Base-by-base conservation (phyloP, 2,797 vertebrate genomes). In the Zalophus californianus region DNA sequence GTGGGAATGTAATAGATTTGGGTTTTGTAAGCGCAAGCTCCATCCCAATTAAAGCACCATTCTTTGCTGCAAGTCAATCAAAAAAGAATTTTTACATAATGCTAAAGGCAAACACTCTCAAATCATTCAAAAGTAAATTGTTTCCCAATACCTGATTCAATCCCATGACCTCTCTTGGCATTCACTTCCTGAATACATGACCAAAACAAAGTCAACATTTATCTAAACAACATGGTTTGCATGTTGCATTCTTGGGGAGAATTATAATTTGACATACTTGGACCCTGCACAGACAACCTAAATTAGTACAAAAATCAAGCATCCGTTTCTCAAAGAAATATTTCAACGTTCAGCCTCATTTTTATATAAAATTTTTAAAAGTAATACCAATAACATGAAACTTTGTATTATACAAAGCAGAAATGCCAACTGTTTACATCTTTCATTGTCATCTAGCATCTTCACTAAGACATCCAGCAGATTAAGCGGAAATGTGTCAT, bases 1-100 rank as follows among this genome's bases (percentile, higher is more conserved):
- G 4, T 48, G 6, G 60, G 12, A 93, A 35, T 48, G 27, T 38
- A 64, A 88, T 10, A 44, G 12, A 54, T 58, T 25, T 68, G 60
- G 72, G 48, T 41, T 48, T 95, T 86, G 29, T 73, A 93, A 95
- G 48, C 12, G 3, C n/a, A 80, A 44, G 44, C 50, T 83, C 60
- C 29, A 90, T 97, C 54, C 58, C 92, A 77, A 77, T 85, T 54
- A 84, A 97, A 70, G 72, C 44, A 72, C n/a, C 68, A 78, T 82
- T 75, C 58, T 27, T 60, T 23, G 35, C 23, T 52, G 7, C 58
- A 85, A 80, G 50, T 89, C 41, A 23, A 79, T 84, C 70, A 88
- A 38, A 94, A 83, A 13, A 50, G 77, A 64, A 38, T 54, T 80
- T 80, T 86, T 48, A 44, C 52, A 23, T 66, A 13, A 85, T 35